These are phyloP conservation scores for Aythya baeri DNA, from an alignment of 2,113 vertebrate species.

Conservation along the genomic window DNA sequence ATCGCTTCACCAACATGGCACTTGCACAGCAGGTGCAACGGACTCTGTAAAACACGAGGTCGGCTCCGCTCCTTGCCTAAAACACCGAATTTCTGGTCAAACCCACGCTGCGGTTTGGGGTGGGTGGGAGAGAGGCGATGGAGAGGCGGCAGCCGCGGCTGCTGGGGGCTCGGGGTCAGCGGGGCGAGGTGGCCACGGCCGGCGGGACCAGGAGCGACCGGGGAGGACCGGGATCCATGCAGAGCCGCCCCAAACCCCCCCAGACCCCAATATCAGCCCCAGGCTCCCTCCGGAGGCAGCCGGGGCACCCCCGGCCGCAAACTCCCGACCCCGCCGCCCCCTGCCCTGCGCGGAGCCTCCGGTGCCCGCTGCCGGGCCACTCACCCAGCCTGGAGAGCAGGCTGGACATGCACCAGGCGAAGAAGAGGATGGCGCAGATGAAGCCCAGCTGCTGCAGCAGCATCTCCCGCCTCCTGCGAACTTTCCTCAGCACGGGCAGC, in stretches of 20 bases:
- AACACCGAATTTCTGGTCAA: not conserved
- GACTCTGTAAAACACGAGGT: not conserved
- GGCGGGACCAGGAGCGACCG: not conserved
- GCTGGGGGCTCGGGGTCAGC: not conserved
- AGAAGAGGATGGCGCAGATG: constrained; percentile 89
- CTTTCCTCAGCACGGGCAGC: constrained; percentile 82
- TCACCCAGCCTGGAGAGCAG: constrained; percentile 88
- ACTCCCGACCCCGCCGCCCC: not conserved
- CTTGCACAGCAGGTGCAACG: not conserved
- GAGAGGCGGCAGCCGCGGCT: not conserved
- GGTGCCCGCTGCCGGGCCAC: constrained; percentile 26
- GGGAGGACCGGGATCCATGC: too few relatives aligned
- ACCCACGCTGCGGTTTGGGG: not conserved
- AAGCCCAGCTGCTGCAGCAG: constrained; percentile 90
- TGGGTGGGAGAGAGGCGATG: not conserved
- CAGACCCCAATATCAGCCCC: too few relatives aligned
- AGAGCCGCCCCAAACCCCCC: too few relatives aligned
- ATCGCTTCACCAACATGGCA: not conserved
- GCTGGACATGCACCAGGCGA: constrained; percentile 87
- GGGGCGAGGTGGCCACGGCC: not conserved
- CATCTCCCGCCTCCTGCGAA: constrained; percentile 93
- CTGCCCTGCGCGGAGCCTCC: not conserved
- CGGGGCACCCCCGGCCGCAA: too few relatives aligned
- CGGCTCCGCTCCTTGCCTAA: not conserved
- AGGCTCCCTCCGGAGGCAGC: too few relatives aligned